Evolutionary conservation across 2,113 vertebrate species (phyloP).

Genomic region (Oriolus oriolus): DNA sequence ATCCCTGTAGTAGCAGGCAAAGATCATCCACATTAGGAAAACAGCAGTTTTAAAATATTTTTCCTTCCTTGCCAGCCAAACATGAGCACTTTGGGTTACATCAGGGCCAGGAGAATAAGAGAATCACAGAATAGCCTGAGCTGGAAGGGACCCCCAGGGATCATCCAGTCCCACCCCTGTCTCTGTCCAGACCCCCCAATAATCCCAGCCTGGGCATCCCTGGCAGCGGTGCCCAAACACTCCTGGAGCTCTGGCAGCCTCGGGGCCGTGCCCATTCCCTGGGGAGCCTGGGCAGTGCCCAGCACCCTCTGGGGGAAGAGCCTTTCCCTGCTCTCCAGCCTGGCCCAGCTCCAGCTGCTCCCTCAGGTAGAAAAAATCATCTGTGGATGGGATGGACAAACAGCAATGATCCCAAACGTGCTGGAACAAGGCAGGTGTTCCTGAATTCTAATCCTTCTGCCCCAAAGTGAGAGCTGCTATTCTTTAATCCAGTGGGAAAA

Average conservation of each 20-base stretch:
- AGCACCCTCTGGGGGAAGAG: background rate
- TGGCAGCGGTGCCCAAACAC: background rate
- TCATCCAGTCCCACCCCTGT: accelerated
- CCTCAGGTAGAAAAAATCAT: background rate
- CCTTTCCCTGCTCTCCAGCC: background rate
- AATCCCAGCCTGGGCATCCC: background rate
- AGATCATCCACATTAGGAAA: background rate
- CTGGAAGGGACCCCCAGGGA: accelerated
- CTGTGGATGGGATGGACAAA: background rate
- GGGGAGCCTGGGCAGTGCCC: background rate
- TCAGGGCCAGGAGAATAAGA: background rate
- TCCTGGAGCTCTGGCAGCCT: background rate
- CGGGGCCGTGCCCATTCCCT: background rate
- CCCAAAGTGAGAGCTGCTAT: background rate
- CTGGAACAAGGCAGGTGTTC: background rate
- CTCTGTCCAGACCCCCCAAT: background rate
- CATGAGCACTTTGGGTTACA: background rate
- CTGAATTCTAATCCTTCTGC: background rate
- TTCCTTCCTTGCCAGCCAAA: background rate
- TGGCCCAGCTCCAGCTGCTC: background rate
- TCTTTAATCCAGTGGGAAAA: background rate
- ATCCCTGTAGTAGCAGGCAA: background rate
- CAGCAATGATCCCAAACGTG: background rate
- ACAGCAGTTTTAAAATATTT: background rate
- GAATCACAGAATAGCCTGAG: background rate